Base-by-base conservation (phyloP, 2,797 vertebrate genomes). In the Sparus aurata region DNA sequence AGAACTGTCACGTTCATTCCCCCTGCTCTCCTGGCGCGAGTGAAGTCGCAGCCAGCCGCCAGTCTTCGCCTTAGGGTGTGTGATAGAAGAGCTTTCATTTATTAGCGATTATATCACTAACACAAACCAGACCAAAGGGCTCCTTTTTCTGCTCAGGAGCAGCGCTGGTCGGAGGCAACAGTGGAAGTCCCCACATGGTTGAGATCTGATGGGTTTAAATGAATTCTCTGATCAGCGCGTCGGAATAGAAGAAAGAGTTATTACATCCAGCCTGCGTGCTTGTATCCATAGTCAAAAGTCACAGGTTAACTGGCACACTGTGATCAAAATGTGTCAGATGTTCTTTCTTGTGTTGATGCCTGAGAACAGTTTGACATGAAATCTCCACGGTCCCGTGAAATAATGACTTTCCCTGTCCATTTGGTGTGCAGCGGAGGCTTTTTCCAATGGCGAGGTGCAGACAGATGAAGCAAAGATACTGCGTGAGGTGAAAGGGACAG, bases 11-110 rank as follows among this genome's bases (percentile, higher is more conserved):
- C 65, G 74, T 88, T 89, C 83, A 80, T 84, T 91, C 83, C 84
- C 85, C 77, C 82, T 74, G 85, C 76, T 85, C 57, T 84, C 73
- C 73, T 70, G 72, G 84, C 22, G 53, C 80, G 58, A 87, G 89
- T 87, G 75, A 91, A 87, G 85, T 78, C 68, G 49, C 74, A 70
- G 85, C 85, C 90, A 87, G 77, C 75, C 54, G 65, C 73, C 62
- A 64, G 79, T 75, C 65, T 77, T 82, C 80, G 87, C 90, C 88
- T 85, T 12, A 49, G 80, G 89, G 82, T 58, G 77, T 85, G 76
- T 78, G 85, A 91, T 86, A 77, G 89, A 91, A 86, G 75, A 89
- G 83, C 87, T 92, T 91, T 92, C 81, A 88, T 92, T 92, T 90
- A 89, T 84, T 85, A 90, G 85, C 20, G 63, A 86, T 89, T 86